These are phyloP conservation scores for Leistus spinibarbis DNA, from an alignment of 2,888 invertebrate genomes.

Conservation along the genomic window DNA sequence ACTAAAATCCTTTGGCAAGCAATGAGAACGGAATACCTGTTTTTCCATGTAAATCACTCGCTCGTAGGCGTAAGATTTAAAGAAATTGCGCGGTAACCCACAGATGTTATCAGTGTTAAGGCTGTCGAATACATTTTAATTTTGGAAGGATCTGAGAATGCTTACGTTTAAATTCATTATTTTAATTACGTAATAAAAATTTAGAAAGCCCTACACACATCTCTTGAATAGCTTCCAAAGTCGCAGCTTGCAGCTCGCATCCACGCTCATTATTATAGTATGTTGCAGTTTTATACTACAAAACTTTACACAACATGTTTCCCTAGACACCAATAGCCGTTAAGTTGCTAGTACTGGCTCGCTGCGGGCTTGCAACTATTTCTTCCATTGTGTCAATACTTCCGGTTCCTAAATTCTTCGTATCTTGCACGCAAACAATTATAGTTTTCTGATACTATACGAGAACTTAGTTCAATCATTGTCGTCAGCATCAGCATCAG, in stretches of 20 bases:
- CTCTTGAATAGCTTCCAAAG: too few relatives aligned
- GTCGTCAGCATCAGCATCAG: background rate
- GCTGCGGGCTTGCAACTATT: background rate
- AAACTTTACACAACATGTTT: background rate
- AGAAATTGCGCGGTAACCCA: too few relatives aligned
- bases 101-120: too few relatives aligned
- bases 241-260: background rate
- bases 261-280: background rate
- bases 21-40: too few relatives aligned
- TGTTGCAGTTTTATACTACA: background rate
- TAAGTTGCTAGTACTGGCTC: conserved; percentile 2
- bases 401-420: conserved; percentile 3
- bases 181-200: too few relatives aligned
- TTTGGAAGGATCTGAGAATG: too few relatives aligned
- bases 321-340: conserved; percentile 10
- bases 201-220: too few relatives aligned
- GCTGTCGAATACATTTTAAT: too few relatives aligned
- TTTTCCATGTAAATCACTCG: too few relatives aligned
- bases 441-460: background rate
- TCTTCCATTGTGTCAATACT: background rate
- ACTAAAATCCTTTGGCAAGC: too few relatives aligned
- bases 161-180: too few relatives aligned
- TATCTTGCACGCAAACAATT: background rate
- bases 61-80: too few relatives aligned
- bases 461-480: background rate